Evolutionary conservation across 2,113 vertebrate species (phyloP), one percentile per base, ranked within the genome.

Genomic region (Sebastes schlegelii): DNA sequence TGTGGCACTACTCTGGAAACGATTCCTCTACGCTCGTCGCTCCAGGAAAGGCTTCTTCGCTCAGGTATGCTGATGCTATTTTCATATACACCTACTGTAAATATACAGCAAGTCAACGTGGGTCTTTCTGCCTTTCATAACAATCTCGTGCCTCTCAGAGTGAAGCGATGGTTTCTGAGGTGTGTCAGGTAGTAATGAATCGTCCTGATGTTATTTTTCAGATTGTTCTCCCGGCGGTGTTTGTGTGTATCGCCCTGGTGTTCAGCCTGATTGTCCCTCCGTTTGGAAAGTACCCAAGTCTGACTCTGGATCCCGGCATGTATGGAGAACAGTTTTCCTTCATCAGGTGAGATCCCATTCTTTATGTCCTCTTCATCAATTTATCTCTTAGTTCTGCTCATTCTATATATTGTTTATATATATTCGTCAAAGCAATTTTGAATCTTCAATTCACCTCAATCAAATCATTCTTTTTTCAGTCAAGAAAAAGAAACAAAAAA

Each of bases 21-120:
- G 98, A 42, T 94, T 99, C 82, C 96, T 99, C 34, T 98, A 99
- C 21, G 98, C 98, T 21, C 96, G 95, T 4, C 96, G 98, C 70
- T 99, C 98, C 80, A 94, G 98, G 58, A 99, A 99, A 85, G 98
- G 98, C 12, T 99, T 99, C 90, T 99, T 99, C 84, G 98, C 98
- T 84, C 98, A 99, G 97, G 98, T 95, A 88, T 40, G 3, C 21
- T 45, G 16, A 68, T 60, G 19, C 3, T 60, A 13, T 74, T 63
- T 80, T 45, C 21, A 40, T 8, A 43, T 52, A 1, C 16, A 48
- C 3, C 5, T 14, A 14, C 7, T 58, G 1, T 61, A 13, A 45
- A 43, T 51, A 16, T 23, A 46, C 0, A 58, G 11, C 0, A 40
- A 13, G 8, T 16, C 23, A 71, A 1, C 62, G 11, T 5, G 46